These are phyloP conservation scores for Clivina fossor DNA, from an alignment of 2,888 invertebrate species.

Conservation along the genomic window DNA sequence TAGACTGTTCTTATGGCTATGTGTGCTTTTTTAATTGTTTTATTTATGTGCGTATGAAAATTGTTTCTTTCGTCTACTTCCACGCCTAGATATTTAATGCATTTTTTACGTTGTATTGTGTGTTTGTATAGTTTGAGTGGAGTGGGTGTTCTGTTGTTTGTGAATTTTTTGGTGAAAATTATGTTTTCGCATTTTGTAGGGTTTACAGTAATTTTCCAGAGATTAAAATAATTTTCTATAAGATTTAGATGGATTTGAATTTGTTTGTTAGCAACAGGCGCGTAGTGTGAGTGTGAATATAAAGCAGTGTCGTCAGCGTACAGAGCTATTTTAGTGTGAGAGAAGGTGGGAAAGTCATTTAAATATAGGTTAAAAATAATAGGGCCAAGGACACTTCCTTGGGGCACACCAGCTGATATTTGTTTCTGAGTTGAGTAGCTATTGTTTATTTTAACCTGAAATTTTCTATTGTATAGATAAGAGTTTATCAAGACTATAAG, in stretches of 20 bases:
- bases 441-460: constrained; percentile 37
- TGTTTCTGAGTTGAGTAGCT: constrained; percentile 7
- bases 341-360: constrained; percentile 36
- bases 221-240: constrained; percentile 28
- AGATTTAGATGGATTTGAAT: constrained; percentile 34
- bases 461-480: constrained; percentile 40
- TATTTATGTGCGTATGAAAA: constrained; percentile 35
- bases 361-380: constrained; percentile 36
- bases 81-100: constrained; percentile 40
- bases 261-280: constrained; percentile 37
- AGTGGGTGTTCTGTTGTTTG: no score
- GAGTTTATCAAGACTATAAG: constrained; percentile 41
- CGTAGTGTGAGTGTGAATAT: constrained; percentile 37
- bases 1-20: constrained; percentile 30
- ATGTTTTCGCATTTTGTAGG: constrained; percentile 25
- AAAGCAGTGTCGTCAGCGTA: constrained; percentile 41
- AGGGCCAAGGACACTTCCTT: constrained; percentile 37
- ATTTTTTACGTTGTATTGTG: constrained; percentile 11
- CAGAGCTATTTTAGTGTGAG: constrained; percentile 34
- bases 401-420: constrained; percentile 33
- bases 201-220: constrained; percentile 37
- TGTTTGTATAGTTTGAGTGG: constrained; percentile 22
- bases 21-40: constrained; percentile 15
- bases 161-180: constrained; percentile 8
- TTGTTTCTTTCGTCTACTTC: constrained; percentile 37